Base-by-base conservation (phyloP, 2,797 vertebrate genomes). In the Simalia tracyae region DNA sequence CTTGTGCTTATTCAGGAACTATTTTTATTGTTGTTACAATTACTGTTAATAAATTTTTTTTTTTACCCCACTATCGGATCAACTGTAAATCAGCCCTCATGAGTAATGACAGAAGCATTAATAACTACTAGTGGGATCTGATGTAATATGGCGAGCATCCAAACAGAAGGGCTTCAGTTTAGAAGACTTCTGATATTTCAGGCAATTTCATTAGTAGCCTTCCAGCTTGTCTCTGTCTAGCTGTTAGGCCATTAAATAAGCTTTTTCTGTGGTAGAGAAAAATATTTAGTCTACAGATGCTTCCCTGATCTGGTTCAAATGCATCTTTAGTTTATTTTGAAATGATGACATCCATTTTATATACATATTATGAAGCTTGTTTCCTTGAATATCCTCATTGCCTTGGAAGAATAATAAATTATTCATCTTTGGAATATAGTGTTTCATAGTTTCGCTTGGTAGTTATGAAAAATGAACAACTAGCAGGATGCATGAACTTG, bases 271-370 rank as follows among this genome's bases (percentile, higher is more conserved):
- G 61, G 31, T 57, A 86, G 88, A 92, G 60, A 56, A 89, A 72
- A 92, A 92, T 86, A 89, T 89, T 92, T 89, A 86, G 81, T 92
- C 88, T 89, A 59, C 26, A 19, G 56, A 86, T 68, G 8, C 56
- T 89, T 86, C 56, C 84, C 56, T 61, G 19, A 60, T 87, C n/a
- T 92, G 84, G 57, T 46, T 89, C 84, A 89, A 54, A 60, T 76
- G 54, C 63, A 76, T 59, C 22, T 50, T 68, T 76, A 22, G 64
- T 90, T 92, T 86, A 76, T 90, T 89, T 61, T 90, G 61, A 85
- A 85, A 85, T 46, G 31, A 59, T n/a, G 19, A 89, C 72, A 42
- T 57, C 28, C 24, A 76, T 89, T 92, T 68, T 86, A 89, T 72
- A 26, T 22, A 92, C 28, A 56, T 72, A 54, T 61, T 76, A 56